These are phyloP conservation scores for Meloidogyne hapla DNA, from an alignment of 1,140 invertebrate genomes.

Conservation along the genomic window DNA sequence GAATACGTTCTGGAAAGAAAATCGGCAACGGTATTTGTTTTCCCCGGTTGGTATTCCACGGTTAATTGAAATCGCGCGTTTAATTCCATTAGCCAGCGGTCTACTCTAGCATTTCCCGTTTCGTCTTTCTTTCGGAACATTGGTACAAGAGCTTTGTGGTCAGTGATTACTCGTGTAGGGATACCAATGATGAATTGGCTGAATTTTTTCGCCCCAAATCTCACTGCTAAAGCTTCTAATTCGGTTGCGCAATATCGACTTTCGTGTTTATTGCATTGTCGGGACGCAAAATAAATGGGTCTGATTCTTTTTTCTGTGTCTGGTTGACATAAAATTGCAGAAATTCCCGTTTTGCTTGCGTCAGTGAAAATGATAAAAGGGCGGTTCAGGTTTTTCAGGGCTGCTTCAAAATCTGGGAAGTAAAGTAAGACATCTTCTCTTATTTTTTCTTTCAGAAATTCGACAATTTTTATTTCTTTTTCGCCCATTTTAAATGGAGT, in stretches of 20 bases:
- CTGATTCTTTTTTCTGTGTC: not conserved
- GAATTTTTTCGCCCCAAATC: constrained; percentile 17
- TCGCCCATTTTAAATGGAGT: not conserved
- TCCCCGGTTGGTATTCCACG: constrained; percentile 4
- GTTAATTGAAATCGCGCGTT: not conserved
- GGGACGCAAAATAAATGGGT: constrained; percentile 20
- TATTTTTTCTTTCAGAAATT: too few species aligned
- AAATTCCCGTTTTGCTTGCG: not conserved
- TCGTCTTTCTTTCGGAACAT: constrained; percentile 17
- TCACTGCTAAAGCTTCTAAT: constrained; percentile 12
- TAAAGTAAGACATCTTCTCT: too few species aligned
- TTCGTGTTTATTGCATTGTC: constrained; percentile 6
- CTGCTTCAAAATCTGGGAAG: too few species aligned
- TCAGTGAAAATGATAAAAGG: too few species aligned
- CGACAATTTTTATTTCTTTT: too few species aligned
- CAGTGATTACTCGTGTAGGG: constrained; percentile 7
- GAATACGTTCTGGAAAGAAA: not conserved
- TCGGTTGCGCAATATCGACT: constrained; percentile 7
- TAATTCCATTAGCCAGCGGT: constrained; percentile 10
- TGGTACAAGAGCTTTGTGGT: constrained; percentile 9
- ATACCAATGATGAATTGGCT: constrained; percentile 5
- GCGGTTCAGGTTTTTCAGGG: too few species aligned
- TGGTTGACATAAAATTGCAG: constrained; percentile 2
- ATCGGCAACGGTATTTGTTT: constrained; percentile 14
- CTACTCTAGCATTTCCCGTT: constrained; percentile 18